Percentiles rank a stretch among this genome's conserved stretches.
Evolutionary conservation across 1,140 invertebrate species (phyloP).

Genomic region (Drosophila nikananu): DNA sequence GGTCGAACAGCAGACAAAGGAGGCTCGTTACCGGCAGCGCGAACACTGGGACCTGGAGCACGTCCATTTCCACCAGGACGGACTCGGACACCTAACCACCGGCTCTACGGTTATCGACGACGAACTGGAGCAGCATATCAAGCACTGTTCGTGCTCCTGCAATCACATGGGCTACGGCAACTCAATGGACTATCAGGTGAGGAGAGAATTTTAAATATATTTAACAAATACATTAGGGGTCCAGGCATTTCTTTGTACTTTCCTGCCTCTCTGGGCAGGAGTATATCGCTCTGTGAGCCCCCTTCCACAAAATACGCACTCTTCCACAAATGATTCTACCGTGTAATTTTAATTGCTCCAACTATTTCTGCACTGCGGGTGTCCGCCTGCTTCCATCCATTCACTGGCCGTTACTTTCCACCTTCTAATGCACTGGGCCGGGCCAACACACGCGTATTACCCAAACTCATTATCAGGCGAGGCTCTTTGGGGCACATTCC

Average conservation of each 20-base stretch:
- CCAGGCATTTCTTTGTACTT: neutral
- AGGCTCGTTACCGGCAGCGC: conserved; percentile 48
- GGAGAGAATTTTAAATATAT: neutral
- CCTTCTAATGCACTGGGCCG: conserved; percentile 26
- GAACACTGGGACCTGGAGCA: conserved; percentile 33
- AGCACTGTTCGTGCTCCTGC: conserved; percentile 94
- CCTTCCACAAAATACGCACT: conserved; percentile 25
- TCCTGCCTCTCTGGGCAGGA: neutral
- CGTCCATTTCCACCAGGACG: conserved; percentile 47
- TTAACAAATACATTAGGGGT: neutral
- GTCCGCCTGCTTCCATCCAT: conserved; percentile 24
- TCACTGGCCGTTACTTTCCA: conserved; percentile 29
- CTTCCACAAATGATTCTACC: conserved; percentile 57
- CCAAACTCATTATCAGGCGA: conserved; percentile 73
- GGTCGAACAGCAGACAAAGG: conserved; percentile 59
- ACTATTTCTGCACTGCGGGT: conserved; percentile 29
- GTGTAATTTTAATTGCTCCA: conserved; percentile 75
- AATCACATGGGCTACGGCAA: conserved; percentile 96
- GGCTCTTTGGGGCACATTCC: conserved; percentile 65
- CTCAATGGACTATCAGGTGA: conserved; percentile 95
- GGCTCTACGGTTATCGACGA: conserved; percentile 87
- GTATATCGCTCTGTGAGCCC: neutral
- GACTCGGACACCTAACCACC: conserved; percentile 27
- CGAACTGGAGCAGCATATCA: conserved; percentile 93
- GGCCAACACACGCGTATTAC: conserved; percentile 33